phyloP scores from a whole-genome alignment of 2,113 vertebrate species.

The Oreotrochilus melanogaster region DNA sequence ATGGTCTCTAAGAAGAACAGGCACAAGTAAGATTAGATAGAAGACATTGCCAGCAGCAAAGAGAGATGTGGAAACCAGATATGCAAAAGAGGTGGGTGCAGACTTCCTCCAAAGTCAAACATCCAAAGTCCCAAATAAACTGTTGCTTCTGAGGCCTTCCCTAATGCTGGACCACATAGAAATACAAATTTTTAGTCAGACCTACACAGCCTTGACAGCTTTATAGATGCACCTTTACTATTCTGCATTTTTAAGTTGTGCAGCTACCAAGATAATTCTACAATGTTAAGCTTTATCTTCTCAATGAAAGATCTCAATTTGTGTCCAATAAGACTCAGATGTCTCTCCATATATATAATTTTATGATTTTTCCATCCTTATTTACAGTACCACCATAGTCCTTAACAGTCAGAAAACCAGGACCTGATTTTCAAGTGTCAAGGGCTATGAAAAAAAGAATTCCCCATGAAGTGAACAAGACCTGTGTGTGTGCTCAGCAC shows the following conservation, averaged over 20 bases:
- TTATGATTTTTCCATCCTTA: background rate
- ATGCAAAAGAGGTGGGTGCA: background rate
- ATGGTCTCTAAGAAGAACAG: background rate
- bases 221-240: background rate
- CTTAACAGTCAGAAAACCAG: background rate
- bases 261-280: background rate
- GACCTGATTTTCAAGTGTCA: background rate
- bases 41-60: background rate
- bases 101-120: background rate
- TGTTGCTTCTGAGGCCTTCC: background rate
- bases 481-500: background rate
- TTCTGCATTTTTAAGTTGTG: background rate
- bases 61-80: background rate
- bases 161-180: background rate
- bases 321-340: background rate
- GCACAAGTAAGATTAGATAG: background rate
- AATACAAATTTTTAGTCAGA: background rate
- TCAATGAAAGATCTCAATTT: background rate
- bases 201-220: background rate
- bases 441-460: background rate
- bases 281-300: background rate
- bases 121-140: background rate
- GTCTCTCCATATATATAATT: background rate
- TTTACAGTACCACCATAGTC: background rate
- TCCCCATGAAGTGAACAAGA: constrained; percentile 13